Evolutionary conservation across 2,888 invertebrate species (phyloP).

Genomic region (Xestia rhomboidea): DNA sequence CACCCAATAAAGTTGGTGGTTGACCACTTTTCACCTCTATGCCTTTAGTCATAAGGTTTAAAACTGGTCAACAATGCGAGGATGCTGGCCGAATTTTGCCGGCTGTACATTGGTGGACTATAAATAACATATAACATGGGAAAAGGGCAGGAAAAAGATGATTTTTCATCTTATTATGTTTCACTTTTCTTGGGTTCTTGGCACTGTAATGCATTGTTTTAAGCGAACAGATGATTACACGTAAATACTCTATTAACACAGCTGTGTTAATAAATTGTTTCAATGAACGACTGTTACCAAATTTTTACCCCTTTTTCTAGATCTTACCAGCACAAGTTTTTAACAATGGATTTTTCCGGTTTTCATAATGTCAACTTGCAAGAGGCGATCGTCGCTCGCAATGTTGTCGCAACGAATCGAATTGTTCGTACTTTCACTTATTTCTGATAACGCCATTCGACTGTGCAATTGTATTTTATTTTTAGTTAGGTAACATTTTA

Average conservation of each 20-base stretch:
- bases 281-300: background rate
- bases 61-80: background rate
- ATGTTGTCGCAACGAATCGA: conserved; percentile 46
- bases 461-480: conserved; percentile 52
- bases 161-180: background rate
- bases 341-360: conserved; percentile 33
- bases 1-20: background rate
- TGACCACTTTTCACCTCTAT: background rate
- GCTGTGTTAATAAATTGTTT: conserved; percentile 50
- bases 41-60: background rate
- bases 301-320: conserved; percentile 6
- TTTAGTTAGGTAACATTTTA: conserved; percentile 47
- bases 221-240: background rate
- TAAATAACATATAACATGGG: background rate
- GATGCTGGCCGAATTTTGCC: background rate
- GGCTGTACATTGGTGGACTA: background rate
- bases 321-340: conserved; percentile 21
- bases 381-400: conserved; percentile 52
- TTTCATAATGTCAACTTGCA: conserved; percentile 54
- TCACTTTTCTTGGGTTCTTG: background rate
- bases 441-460: conserved; percentile 46
- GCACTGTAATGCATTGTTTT: background rate
- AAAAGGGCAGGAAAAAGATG: background rate
- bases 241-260: conserved; percentile 24
- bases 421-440: conserved; percentile 60